Base-by-base conservation (phyloP, 2,797 vertebrate species). In the Rhynchotus rufescens region DNA sequence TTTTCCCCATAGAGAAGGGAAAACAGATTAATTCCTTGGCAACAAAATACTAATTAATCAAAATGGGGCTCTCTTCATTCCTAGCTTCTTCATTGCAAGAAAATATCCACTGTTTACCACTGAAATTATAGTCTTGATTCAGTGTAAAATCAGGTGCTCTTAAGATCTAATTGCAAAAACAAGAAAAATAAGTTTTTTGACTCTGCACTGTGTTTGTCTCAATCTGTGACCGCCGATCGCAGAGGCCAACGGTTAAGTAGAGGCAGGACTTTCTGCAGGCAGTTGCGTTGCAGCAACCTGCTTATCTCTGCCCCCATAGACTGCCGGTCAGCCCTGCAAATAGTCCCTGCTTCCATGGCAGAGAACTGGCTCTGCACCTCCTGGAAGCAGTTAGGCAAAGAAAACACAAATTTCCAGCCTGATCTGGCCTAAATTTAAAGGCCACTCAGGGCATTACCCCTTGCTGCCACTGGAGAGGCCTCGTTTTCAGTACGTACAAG, bases 31-130 rank as follows among this genome's bases (percentile, higher is more conserved):
- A 97, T 96, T 96, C 96, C 90, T 96, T 96, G 95, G 96, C 97
- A 97, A 96, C 95, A 96, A 97, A 97, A 97, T 95, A 95, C 91
- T 96, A 96, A 96, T 96, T 97, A 97, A 97, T 96, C 91, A 97
- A 94, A 93, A 76, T 72, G 40, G 65, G 67, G 34, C 69, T 93
- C 80, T 88, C 92, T 95, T 96, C 94, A 95, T 79, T 93, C 47
- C 71, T 88, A 80, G 85, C 82, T 86, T 96, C 88, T 91, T 94
- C 89, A 87, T 89, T 84, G 79, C 34, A 79, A 81, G 72, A 77
- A 96, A 96, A 85, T 80, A 84, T 92, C 75, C 93, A 89, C 79
- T 92, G 62, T 96, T 91, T 92, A 80, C 82, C 87, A 52, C 22
- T 81, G 72, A 94, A 96, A 95, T 87, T 82, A 88, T 44, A 76